Evolutionary conservation across 2,888 invertebrate genomes (phyloP).

Genomic region (Priocnemis perturbator): DNA sequence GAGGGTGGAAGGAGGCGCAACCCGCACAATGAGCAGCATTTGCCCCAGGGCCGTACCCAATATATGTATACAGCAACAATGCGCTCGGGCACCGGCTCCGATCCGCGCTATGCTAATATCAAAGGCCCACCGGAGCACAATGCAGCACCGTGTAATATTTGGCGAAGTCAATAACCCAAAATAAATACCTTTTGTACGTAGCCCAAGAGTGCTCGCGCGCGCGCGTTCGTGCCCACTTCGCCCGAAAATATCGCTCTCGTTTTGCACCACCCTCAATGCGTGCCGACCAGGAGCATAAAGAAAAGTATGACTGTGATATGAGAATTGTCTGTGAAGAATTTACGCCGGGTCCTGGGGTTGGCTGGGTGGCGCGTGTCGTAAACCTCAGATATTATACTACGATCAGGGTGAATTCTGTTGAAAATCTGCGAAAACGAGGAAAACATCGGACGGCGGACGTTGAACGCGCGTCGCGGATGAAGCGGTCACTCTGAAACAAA

Average conservation of each 20-base stretch:
- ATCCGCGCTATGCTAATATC: constrained; percentile 54
- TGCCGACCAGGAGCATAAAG: too few relatives aligned
- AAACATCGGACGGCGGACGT: too few relatives aligned
- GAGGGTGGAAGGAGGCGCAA: constrained; percentile 15
- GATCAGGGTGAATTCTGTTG: too few relatives aligned
- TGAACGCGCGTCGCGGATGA: too few relatives aligned
- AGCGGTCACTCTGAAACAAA: too few relatives aligned
- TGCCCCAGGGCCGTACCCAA: constrained; percentile 35
- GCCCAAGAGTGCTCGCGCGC: constrained; percentile 20
- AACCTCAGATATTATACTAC: too few relatives aligned
- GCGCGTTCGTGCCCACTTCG: constrained; percentile 15
- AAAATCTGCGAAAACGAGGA: too few relatives aligned
- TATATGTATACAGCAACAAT: constrained; percentile 43
- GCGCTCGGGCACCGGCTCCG: constrained; percentile 35
- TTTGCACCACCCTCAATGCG: background rate
- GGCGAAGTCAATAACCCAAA: constrained; percentile 62
- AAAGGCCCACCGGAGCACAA: constrained; percentile 51
- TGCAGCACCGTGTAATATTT: constrained; percentile 60
- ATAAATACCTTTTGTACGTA: constrained; percentile 53
- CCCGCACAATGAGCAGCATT: constrained; percentile 39
- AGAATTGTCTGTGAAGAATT: too few relatives aligned
- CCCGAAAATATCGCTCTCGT: constrained; percentile 14
- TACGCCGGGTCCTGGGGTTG: too few relatives aligned
- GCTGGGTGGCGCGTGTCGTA: too few relatives aligned
- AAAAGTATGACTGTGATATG: too few relatives aligned